phyloP scores from a whole-genome alignment of 2,888 invertebrate species.

The Xylota segnis region DNA sequence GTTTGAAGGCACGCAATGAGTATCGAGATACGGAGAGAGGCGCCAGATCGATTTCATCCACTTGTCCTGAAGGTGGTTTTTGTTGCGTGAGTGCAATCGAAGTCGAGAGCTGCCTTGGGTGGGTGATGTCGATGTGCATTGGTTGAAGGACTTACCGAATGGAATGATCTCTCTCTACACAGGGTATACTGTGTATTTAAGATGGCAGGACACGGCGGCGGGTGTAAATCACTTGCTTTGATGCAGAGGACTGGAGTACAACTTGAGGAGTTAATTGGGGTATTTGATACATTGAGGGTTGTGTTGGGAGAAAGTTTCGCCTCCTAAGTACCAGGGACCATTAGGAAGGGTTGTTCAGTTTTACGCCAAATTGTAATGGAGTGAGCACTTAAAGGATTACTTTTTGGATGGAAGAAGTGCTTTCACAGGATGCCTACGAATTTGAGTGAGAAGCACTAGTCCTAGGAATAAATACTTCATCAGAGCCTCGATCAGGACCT shows the following conservation, averaged over 20 bases:
- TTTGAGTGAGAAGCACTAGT: too few species aligned
- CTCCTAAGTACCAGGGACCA: conserved; percentile 36
- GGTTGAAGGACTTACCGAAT: conserved; percentile 12
- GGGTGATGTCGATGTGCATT: conserved; percentile 54
- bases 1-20: conserved; percentile 59
- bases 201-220: conserved; percentile 33
- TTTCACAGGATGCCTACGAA: too few species aligned
- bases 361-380: conserved; percentile 35
- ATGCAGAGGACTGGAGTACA: conserved; percentile 55
- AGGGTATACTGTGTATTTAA: conserved; percentile 32
- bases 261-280: conserved; percentile 69
- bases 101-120: conserved; percentile 51
- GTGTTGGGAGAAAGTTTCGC: conserved; percentile 22
- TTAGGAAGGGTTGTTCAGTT: conserved; percentile 31
- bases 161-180: conserved; percentile 44
- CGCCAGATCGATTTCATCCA: conserved; percentile 59
- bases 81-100: conserved; percentile 68
- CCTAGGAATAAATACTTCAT: too few species aligned
- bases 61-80: conserved; percentile 9
- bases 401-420: neutral
- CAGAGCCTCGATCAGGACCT: too few species aligned
- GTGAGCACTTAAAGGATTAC: conserved; percentile 35
- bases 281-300: conserved; percentile 58
- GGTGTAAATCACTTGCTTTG: conserved; percentile 66
- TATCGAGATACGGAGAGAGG: conserved; percentile 50